These are phyloP conservation scores for Pseudocheirus occidentalis DNA, from an alignment of 2,797 vertebrate species.

Conservation along the genomic window DNA sequence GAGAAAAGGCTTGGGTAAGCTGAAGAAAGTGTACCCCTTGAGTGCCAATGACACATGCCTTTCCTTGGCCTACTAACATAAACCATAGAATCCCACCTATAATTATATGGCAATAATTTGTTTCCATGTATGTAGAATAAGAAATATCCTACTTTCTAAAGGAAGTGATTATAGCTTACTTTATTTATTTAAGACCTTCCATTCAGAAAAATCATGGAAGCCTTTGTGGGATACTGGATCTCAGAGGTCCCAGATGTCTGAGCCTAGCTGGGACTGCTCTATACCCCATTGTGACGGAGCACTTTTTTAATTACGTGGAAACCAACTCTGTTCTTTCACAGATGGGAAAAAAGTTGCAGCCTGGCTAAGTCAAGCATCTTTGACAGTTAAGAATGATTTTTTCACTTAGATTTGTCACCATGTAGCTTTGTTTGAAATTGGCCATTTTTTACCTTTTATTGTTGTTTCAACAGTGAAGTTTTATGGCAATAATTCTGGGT, in stretches of 20 bases:
- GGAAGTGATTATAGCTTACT: constrained; percentile 28
- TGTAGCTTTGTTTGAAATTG: constrained; percentile 94
- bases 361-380: constrained; percentile 85
- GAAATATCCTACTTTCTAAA: not conserved
- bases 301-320: constrained; percentile 79
- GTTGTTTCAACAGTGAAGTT: constrained; percentile 81
- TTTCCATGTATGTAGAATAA: not conserved
- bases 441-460: constrained; percentile 85
- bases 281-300: constrained; percentile 89
- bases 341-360: constrained; percentile 84
- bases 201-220: constrained; percentile 54
- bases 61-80: not conserved
- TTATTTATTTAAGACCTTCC: not conserved
- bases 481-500: constrained; percentile 84
- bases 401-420: constrained; percentile 88
- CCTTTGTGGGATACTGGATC: constrained; percentile 85
- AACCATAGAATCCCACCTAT: constrained; percentile 12
- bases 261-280: constrained; percentile 83
- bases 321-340: constrained; percentile 87
- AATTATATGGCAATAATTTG: constrained; percentile 7
- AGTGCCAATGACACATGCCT: not conserved
- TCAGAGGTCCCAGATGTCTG: constrained; percentile 81
- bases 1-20: not conserved
- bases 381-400: constrained; percentile 81
- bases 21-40: not conserved